These are phyloP conservation scores for Columbina picui DNA, from an alignment of 2,113 vertebrate genomes.

Conservation along the genomic window DNA sequence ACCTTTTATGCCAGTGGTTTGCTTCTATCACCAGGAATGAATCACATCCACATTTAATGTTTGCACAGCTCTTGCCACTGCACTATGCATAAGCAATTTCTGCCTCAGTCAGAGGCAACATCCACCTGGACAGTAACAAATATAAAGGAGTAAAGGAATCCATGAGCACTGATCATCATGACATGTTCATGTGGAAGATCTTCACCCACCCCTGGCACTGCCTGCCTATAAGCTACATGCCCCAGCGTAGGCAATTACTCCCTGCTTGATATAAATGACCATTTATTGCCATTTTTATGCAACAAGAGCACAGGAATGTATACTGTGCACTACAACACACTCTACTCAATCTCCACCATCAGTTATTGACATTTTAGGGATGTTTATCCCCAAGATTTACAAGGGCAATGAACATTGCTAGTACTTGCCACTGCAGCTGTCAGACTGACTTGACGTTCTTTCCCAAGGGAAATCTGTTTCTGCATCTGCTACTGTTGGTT, in stretches of 20 bases:
- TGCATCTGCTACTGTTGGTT: constrained; percentile 25
- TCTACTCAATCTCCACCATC: background rate
- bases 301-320: background rate
- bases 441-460: background rate
- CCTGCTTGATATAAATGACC: background rate
- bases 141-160: background rate
- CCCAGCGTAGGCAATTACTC: background rate
- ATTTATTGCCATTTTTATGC: background rate
- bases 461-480: constrained; percentile 36
- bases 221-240: background rate
- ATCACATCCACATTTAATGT: background rate
- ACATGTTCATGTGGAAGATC: accelerated
- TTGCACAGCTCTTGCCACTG: background rate
- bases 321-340: background rate
- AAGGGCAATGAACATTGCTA: constrained; percentile 11
- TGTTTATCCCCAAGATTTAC: constrained; percentile 23
- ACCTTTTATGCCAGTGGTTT: background rate
- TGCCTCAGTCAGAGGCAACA: background rate
- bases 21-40: background rate
- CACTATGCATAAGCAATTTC: background rate
- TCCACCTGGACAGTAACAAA: background rate
- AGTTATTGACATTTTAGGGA: background rate
- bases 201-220: background rate
- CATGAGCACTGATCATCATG: background rate
- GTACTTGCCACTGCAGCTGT: constrained; percentile 2